Base-by-base conservation (phyloP, 2,888 invertebrate species). In the Neoscelio sp. region DNA sequence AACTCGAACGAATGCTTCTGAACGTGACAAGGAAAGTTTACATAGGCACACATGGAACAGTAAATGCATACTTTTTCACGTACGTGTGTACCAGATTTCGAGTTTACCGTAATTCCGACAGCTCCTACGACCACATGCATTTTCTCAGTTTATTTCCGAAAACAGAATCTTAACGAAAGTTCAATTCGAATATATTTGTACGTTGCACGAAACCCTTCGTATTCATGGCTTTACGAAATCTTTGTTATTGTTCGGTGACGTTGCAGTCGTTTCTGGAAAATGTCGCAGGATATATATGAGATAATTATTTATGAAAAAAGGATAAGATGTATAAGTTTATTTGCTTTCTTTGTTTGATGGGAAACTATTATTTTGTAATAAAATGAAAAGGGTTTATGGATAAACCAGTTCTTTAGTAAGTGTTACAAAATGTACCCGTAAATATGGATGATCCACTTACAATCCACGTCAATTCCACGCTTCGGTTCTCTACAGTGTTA, bases 21-120 rank as follows among this genome's bases (percentile, higher is more conserved):
- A 79, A 74, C 78, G 70, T 79, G 78, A 74, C 78, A 75, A 65
- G 58, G 40, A 75, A 78, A 79, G 67, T 79, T 79, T 75, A 26
- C 78, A 64, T 68, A 64, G 78, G 74, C 74, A 48, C 70, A 64
- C 52, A 15, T 35, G 33, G 52, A 17, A 44, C 58, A 35, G 40
- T 20, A 35, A 40, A 30, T 13, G 52, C 65, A 50, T 65, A 77
- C 46, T 77, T 71, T 64, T 42, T 23, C 10, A 33, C 56, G 54
- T 54, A 44, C 60, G 46, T 64, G 54, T 46, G 70, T 58, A 40
- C 48, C 67, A 40, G 68, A 67, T 73, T 68, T 20, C 35, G 50
- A 62, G 52, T 56, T 70, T 38, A 12, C 67, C 20, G 67, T 67
- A 65, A 71, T 54, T 62, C 54, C 60, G 26, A 46, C 58, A 52